phyloP scores from a whole-genome alignment of 2,113 vertebrate species.

The Erythrocercus mccallii region DNA sequence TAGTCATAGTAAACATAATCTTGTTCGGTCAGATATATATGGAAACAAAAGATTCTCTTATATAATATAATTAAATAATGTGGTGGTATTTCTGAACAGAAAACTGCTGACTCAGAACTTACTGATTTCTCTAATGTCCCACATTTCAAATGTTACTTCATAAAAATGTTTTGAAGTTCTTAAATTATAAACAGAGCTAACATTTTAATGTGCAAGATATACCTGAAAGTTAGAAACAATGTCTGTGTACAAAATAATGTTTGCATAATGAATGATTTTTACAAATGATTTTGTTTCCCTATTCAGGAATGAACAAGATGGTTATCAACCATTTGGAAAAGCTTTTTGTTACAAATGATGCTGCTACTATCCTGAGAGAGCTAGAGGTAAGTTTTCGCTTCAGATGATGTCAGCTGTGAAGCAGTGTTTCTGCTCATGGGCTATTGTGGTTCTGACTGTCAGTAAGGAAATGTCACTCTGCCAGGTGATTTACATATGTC shows the following conservation, averaged over 20 bases:
- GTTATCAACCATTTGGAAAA: constrained; percentile 98
- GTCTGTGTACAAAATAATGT: background rate
- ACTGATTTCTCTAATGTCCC: background rate
- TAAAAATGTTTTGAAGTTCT: background rate
- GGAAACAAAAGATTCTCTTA: background rate
- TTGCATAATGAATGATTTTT: background rate
- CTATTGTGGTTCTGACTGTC: background rate
- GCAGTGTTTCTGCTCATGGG: background rate
- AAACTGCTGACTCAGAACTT: background rate
- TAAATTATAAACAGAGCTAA: background rate
- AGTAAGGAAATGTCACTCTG: background rate
- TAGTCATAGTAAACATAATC: background rate
- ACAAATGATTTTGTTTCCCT: too few relatives aligned
- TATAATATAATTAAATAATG: background rate
- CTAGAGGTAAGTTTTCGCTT: constrained; percentile 81
- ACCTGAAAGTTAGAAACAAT: background rate
- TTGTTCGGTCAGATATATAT: background rate
- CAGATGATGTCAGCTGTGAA: background rate
- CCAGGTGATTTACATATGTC: rapidly evolving
- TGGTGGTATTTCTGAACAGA: background rate
- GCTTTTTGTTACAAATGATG: constrained; percentile 97
- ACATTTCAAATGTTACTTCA: background rate
- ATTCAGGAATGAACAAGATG: constrained; percentile 98
- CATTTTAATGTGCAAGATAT: background rate
- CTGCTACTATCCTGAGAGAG: constrained; percentile 94